Evolutionary conservation across 2,797 vertebrate genomes (phyloP).

Genomic region (Amniataba percoides): DNA sequence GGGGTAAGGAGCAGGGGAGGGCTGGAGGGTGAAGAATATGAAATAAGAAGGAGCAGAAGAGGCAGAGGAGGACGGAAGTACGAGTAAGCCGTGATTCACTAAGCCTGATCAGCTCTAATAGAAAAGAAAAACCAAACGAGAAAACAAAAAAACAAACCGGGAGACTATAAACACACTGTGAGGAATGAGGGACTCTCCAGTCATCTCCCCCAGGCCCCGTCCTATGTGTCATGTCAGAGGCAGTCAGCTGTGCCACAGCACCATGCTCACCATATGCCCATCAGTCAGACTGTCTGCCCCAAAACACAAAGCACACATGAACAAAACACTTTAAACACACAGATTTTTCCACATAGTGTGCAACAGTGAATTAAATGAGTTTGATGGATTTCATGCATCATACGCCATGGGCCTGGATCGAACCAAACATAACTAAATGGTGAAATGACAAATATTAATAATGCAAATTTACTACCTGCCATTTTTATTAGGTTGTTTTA

Average conservation of each 20-base stretch:
- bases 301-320: slow-evolving; percentile 55
- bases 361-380: background rate
- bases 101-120: slow-evolving; percentile 42
- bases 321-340: slow-evolving; percentile 44
- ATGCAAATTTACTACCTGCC: background rate
- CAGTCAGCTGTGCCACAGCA: slow-evolving; percentile 71
- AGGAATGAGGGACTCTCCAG: slow-evolving; percentile 67
- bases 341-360: slow-evolving; percentile 14
- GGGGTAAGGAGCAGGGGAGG: slow-evolving; percentile 39
- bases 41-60: slow-evolving; percentile 37
- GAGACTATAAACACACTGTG: slow-evolving; percentile 34
- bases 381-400: slow-evolving; percentile 19
- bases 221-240: slow-evolving; percentile 70
- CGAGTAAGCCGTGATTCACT: slow-evolving; percentile 45
- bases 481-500: background rate
- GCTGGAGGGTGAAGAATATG: slow-evolving; percentile 21
- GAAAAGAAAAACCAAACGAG: slow-evolving; percentile 29
- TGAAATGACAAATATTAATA: slow-evolving; percentile 14
- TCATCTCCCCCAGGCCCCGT: slow-evolving; percentile 52
- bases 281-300: slow-evolving; percentile 62
- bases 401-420: background rate
- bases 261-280: slow-evolving; percentile 61
- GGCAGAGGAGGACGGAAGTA: slow-evolving; percentile 29
- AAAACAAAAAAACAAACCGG: slow-evolving; percentile 43
- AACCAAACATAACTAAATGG: background rate